A percentile compares a stretch with the other conserved stretches of the same genome.
Evolutionary conservation across 2,888 invertebrate genomes (phyloP).

Genomic region (Heliconius ethilla): DNA sequence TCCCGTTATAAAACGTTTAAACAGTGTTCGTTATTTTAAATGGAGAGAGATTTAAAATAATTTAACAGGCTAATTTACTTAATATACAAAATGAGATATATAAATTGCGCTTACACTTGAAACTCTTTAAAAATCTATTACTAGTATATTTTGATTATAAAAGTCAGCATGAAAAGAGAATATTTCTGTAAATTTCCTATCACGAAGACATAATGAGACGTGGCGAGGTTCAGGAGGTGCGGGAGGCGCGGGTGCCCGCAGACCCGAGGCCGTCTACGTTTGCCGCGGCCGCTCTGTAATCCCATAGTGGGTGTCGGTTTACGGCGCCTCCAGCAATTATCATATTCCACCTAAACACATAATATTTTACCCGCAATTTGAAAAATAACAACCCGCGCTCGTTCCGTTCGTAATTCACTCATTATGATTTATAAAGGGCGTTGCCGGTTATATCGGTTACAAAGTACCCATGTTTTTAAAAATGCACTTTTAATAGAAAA

Average conservation of each 20-base stretch:
- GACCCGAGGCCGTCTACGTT: constrained; percentile 38
- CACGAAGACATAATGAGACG: constrained; percentile 53
- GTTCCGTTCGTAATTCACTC: constrained; percentile 73
- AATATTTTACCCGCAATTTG: constrained; percentile 82
- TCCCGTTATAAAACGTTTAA: constrained; percentile 7
- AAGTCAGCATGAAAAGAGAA: constrained; percentile 1
- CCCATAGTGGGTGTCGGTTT: constrained; percentile 78
- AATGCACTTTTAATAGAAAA: neutral
- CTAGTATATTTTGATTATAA: neutral
- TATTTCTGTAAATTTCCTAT: constrained; percentile 47
- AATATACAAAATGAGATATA: neutral
- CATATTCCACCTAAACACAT: constrained; percentile 82
- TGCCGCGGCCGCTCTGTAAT: constrained; percentile 72
- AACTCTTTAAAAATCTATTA: neutral
- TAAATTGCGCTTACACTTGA: neutral
- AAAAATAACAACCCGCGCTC: constrained; percentile 79
- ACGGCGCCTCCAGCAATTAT: constrained; percentile 81
- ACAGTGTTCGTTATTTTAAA: constrained; percentile 6
- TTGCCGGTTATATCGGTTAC: constrained; percentile 54
- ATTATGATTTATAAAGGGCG: constrained; percentile 71
- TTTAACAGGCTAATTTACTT: neutral
- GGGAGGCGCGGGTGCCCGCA: constrained; percentile 27
- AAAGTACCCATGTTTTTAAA: constrained; percentile 61
- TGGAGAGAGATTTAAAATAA: neutral
- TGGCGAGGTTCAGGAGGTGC: constrained; percentile 20